phyloP scores from a whole-genome alignment of 2,797 vertebrate species.

The Lacerta agilis region DNA sequence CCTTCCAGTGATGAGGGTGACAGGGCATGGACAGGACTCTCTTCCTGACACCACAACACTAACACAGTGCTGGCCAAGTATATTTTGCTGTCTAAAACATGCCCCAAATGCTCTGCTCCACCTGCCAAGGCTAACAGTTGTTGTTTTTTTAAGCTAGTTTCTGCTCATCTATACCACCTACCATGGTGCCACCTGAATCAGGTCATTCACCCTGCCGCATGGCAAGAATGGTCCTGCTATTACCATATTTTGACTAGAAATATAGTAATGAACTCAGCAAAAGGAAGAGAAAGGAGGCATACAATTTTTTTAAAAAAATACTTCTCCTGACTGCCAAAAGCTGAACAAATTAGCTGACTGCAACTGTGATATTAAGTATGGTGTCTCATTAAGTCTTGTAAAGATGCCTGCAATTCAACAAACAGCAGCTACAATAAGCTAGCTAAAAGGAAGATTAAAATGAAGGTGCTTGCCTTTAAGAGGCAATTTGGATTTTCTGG shows the following conservation, averaged over 20 bases:
- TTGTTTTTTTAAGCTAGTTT: no score
- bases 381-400: not conserved
- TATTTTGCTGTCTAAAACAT: no score
- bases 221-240: not conserved
- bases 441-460: conserved; percentile 45
- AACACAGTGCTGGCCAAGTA: no score
- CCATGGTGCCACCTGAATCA: not conserved
- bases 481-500: conserved; percentile 26
- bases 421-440: conserved; percentile 15
- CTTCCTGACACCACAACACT: no score
- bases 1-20: no score
- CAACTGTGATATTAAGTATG: not conserved
- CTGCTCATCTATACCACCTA: not conserved
- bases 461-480: conserved; percentile 38
- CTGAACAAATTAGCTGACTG: not conserved
- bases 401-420: not conserved
- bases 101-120: no score
- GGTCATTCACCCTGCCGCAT: not conserved
- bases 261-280: not conserved
- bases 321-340: not conserved
- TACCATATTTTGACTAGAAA: not conserved
- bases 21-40: no score
- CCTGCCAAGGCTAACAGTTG: no score
- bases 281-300: not conserved
- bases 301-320: not conserved